phyloP scores from a whole-genome alignment of 2,797 vertebrate genomes.

The Staurois parvus region DNA sequence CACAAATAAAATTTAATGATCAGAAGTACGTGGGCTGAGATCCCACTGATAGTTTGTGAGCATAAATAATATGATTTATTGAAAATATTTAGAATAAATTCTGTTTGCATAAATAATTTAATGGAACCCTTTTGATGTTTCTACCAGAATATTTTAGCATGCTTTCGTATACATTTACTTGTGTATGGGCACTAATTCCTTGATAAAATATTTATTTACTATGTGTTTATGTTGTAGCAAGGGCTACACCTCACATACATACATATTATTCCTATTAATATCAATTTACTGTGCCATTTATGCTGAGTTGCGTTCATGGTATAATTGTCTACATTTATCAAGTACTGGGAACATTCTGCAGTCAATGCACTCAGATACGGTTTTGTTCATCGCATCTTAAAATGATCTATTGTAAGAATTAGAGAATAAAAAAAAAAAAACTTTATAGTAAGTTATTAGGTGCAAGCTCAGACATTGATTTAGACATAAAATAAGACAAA shows the following conservation, averaged over 20 bases:
- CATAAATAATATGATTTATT: conserved; percentile 44
- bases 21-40: conserved; percentile 22
- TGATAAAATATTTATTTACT: conserved; percentile 47
- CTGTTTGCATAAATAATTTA: conserved; percentile 50
- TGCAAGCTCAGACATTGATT: conserved; percentile 2
- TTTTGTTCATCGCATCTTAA: not conserved
- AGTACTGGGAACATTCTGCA: conserved; percentile 9
- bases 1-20: conserved; percentile 42
- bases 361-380: not conserved
- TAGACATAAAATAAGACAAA: not conserved
- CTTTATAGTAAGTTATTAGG: not conserved
- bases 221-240: conserved; percentile 28
- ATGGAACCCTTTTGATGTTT: conserved; percentile 34
- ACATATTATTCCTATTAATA: conserved; percentile 38
- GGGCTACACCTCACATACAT: conserved; percentile 2
- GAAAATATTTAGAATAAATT: conserved; percentile 41
- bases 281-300: conserved; percentile 22
- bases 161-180: conserved; percentile 33
- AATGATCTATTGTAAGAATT: not conserved
- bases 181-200: conserved; percentile 30
- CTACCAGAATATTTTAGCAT: conserved; percentile 38
- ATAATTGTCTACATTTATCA: conserved; percentile 44
- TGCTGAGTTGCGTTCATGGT: conserved; percentile 15
- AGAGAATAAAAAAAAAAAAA: not conserved
- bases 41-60: conserved; percentile 20